phyloP scores from a whole-genome alignment of 1,140 invertebrate genomes.

The Brachionus asplanchnoidis region DNA sequence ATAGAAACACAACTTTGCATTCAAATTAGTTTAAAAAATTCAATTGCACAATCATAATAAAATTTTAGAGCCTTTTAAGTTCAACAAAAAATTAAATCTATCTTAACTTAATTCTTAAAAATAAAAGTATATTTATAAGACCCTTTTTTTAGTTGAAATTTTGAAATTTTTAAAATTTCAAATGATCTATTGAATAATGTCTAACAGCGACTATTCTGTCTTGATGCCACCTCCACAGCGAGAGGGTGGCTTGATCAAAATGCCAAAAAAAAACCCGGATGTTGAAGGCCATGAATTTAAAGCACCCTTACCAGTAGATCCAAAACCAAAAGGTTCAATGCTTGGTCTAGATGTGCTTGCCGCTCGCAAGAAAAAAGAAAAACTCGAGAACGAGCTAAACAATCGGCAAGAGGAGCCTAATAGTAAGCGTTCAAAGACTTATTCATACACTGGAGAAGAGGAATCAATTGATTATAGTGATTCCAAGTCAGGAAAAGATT shows the following conservation, averaged over 20 bases:
- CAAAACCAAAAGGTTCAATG: constrained; percentile 1
- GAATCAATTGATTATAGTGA: not conserved
- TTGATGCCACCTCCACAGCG: constrained; percentile 11
- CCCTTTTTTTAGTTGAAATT: not conserved
- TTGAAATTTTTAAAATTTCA: not conserved
- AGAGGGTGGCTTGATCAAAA: constrained; percentile 8
- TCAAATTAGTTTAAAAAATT: not conserved
- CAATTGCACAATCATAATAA: constrained; percentile 21
- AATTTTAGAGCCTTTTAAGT: not conserved
- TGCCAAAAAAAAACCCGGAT: not conserved
- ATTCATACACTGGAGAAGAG: constrained; percentile 8
- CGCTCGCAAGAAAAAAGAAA: constrained; percentile 28
- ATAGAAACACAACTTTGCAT: not conserved
- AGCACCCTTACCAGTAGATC: constrained; percentile 3
- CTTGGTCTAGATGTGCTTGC: constrained; percentile 24
- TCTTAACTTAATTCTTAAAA: not conserved
- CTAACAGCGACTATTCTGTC: not conserved
- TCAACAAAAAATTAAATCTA: not conserved
- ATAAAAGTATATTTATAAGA: not conserved
- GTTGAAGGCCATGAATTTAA: not conserved
- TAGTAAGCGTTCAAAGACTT: constrained; percentile 13
- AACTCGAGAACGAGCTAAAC: not conserved
- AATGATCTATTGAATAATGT: not conserved
- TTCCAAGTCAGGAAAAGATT: constrained; percentile 12
- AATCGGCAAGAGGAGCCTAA: not conserved